A percentile compares a stretch with the other conserved stretches of the same genome.
Conservation (phyloP, 2,113 vertebrate species). For the Forbesichthys papilliferus region DNA sequence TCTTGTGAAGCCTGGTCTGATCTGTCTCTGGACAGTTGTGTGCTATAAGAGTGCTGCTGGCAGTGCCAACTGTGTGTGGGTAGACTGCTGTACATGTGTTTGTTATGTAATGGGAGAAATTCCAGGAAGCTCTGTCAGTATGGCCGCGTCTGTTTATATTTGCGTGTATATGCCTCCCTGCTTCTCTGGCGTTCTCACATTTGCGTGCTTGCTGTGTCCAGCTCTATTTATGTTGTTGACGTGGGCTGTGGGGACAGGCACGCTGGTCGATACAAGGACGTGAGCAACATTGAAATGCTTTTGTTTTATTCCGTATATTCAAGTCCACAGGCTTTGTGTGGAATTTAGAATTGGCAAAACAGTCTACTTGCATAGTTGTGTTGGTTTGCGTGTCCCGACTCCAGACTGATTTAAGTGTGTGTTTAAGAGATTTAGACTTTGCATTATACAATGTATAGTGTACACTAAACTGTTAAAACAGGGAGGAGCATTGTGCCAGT, state of each 20-base stretch:
- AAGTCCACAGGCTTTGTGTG: constrained; percentile 8
- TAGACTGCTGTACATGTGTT: constrained; percentile 37
- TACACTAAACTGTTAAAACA: background rate
- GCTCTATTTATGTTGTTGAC: constrained; percentile 49
- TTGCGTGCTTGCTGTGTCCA: background rate
- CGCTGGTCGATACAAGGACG: constrained; percentile 27
- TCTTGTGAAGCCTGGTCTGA: background rate
- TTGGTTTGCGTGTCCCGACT: background rate
- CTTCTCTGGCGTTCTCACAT: constrained; percentile 13
- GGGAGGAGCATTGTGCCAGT: background rate
- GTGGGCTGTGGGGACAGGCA: constrained; percentile 38
- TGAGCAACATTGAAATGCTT: background rate
- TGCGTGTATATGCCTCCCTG: constrained; percentile 28
- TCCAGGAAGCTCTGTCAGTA: constrained; percentile 48
- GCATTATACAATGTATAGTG: background rate
- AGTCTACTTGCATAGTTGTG: background rate
- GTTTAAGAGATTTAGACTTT: background rate
- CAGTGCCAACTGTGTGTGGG: constrained; percentile 57
- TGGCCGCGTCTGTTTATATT: constrained; percentile 20
- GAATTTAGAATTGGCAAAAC: background rate
- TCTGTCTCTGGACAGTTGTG: constrained; percentile 11
- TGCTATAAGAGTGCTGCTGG: constrained; percentile 19
- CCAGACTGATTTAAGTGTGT: background rate
- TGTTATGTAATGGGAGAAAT: constrained; percentile 59
- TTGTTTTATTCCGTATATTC: background rate